These are phyloP conservation scores for Whitmania pigra DNA, from an alignment of 1,140 invertebrate genomes.

Conservation along the genomic window DNA sequence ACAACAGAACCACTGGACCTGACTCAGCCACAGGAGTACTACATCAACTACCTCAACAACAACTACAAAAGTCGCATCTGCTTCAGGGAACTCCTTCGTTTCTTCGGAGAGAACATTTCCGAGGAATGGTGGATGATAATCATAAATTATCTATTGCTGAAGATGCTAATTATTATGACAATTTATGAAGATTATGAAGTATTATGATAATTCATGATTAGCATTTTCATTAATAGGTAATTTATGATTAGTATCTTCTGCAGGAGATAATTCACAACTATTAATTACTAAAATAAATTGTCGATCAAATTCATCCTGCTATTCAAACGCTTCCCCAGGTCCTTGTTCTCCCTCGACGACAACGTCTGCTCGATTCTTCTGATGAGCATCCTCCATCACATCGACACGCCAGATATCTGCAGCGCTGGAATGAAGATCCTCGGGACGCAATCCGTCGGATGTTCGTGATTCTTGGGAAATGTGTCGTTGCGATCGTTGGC, in stretches of 20 bases:
- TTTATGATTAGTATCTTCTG: too few species aligned
- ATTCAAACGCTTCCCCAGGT: not conserved
- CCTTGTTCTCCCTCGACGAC: not conserved
- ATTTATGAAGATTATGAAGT: too few species aligned
- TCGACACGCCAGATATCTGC: not conserved
- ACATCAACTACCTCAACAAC: not conserved
- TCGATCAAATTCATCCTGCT: too few species aligned
- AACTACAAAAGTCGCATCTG: conserved; percentile 4
- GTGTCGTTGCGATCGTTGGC: too few species aligned
- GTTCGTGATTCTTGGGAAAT: not conserved
- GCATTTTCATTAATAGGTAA: too few species aligned
- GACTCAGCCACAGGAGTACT: not conserved
- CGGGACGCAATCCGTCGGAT: not conserved
- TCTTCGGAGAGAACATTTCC: not conserved
- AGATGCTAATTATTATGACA: too few species aligned
- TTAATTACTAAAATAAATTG: too few species aligned
- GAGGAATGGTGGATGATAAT: too few species aligned
- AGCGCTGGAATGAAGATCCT: not conserved
- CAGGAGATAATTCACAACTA: too few species aligned
- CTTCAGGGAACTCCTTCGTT: not conserved
- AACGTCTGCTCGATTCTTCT: not conserved
- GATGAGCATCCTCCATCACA: not conserved
- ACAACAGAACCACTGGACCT: not conserved
- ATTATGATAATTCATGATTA: too few species aligned
- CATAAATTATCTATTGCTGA: too few species aligned